Base-by-base conservation (phyloP, 2,888 invertebrate genomes). In the Herminia tarsipennalis region DNA sequence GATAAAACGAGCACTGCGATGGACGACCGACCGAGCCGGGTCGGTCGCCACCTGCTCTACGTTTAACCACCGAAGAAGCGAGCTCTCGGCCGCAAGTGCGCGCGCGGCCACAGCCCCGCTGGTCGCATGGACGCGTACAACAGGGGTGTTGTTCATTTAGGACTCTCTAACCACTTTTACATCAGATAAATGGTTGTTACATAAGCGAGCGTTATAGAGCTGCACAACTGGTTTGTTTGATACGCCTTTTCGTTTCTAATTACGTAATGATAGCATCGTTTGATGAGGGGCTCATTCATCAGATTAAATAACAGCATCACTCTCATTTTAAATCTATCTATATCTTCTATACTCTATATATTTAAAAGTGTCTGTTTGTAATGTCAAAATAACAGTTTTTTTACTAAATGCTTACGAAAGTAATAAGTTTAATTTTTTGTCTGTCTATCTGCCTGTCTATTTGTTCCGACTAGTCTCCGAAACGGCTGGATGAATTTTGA, bases 1-100 rank as follows among this genome's bases (percentile, higher is more conserved):
- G 36, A 45, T 28, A 40, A 24, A 38, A 43, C 42, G 41, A 56
- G 24, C 27, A 20, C 28, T n/a, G n/a, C n/a, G n/a, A n/a, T n/a
- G n/a, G 30, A 35, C 10, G 34, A 9, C 20, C 32, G 12, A 38
- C 24, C 35, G 10, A 35, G 32, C 12, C 30, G 32, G 13, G 27
- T n/a, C 18, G 27, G 12, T 8, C 30, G 24, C 30, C 43, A 27
- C 29, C 47, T 32, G 45, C 24, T 13, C 22, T 24, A 8, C 4
- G 27, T 12, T 41, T 34, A 34, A 34, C 34, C 28, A 28, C 32
- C 32, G 24, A 17, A 25, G 25, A 5, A 12, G 20, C 22, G 30
- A n/a, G n/a, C n/a, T n/a, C n/a, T n/a, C n/a, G n/a, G n/a, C n/a
- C 14, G 29, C 14, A n/a, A 12, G 16, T 12, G n/a, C 17, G 2